Evolutionary conservation across 2,797 vertebrate species (phyloP).

Genomic region (Gallinago nigripennis): DNA sequence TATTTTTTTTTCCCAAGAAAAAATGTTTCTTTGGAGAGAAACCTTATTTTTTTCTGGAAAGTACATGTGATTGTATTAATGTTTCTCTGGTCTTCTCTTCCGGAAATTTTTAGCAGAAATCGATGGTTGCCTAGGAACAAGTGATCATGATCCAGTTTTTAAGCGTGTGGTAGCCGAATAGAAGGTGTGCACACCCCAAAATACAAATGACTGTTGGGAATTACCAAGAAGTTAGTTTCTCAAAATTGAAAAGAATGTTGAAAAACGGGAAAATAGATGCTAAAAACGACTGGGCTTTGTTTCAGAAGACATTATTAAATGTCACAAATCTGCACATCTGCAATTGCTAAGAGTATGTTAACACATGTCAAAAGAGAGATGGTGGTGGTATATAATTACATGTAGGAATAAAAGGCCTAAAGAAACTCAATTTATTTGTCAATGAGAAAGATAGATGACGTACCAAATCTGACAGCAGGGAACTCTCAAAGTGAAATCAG

Average conservation of each 20-base stretch:
- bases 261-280: background rate
- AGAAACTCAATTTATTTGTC: background rate
- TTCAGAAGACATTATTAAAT: background rate
- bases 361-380: rapidly evolving
- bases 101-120: conserved; percentile 45
- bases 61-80: conserved; percentile 6
- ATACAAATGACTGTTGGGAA: background rate
- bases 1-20: background rate
- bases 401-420: background rate
- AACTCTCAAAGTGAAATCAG: background rate
- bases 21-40: background rate
- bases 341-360: background rate
- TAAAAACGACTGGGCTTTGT: background rate
- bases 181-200: conserved; percentile 16
- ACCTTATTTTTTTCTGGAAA: conserved; percentile 10
- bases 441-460: background rate
- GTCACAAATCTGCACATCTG: background rate
- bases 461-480: background rate
- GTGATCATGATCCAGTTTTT: background rate
- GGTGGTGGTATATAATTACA: background rate
- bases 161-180: background rate
- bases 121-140: conserved; percentile 56
- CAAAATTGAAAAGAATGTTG: background rate
- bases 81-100: background rate
- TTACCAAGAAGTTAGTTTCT: background rate